Base-by-base conservation (phyloP, 30 jellyfish, hydroid and myxozoan species). In the Aurelia coerulea region DNA sequence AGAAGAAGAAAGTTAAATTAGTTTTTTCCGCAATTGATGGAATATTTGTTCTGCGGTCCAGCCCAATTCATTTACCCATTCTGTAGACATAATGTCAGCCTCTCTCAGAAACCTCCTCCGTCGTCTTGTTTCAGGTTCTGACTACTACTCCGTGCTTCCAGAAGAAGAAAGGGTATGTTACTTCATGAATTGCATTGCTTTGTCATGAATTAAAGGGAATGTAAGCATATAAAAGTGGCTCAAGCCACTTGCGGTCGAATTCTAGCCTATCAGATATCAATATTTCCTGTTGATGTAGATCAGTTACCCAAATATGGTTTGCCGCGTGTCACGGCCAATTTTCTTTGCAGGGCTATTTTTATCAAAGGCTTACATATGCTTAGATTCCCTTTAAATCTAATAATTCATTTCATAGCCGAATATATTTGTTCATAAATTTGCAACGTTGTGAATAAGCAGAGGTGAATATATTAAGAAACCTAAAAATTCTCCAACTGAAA, bases 111-210 rank as follows among this genome's bases (percentile, higher is more conserved):
- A 19, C 19, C 29, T 12, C 16, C 49, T 29, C 33, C 18, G n/a
- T 86, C 50, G 17, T 60, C 37, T 46, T 59, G 64, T 73, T 58
- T 1, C 86, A 91, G 98, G 93, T 42, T 77, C 91, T 41, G 98
- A 91, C 58, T 80, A 85, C 33, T 91, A 85, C 76, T 77, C 91
- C 23, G 78, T 91, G 62, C 92, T 91, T 10, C 98, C 98, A 41
- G 93, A 91, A 32, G 98, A 91, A 72, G 98, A 91, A 23, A 70
- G 98, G 81, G 98, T 91, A 84, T 71, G 96, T 32, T 31, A 4
- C 5, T 42, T 49, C 23, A n/a, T 49, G 35, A 17, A 13, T 10
- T 70, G 11, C 15, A 70, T 70, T 7, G 64, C 3, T 33, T 18
- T 42, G 46, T 33, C 62, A 11, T 65, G 10, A 11, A 18, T 11